Evolutionary conservation across 2,888 invertebrate species (phyloP).

Genomic region (Incurvaria masculella): DNA sequence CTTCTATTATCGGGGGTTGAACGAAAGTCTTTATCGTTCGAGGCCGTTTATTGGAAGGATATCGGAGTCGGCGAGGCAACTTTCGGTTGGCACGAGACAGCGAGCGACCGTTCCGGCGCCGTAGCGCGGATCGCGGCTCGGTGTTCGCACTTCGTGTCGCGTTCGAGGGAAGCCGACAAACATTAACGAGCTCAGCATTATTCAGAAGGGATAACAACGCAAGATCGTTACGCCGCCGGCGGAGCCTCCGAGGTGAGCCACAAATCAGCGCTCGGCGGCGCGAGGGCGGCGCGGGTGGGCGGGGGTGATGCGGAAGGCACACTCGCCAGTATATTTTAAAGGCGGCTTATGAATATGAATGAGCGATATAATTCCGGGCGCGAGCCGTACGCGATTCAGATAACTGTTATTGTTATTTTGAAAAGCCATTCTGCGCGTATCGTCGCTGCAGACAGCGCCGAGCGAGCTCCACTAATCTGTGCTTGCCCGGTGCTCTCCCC

Average conservation of each 20-base stretch:
- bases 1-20: constrained; percentile 45
- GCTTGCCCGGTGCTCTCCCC: too few species aligned
- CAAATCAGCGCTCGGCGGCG: not conserved
- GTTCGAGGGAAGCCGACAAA: not conserved
- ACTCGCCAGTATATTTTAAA: constrained; percentile 1
- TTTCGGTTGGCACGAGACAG: too few species aligned
- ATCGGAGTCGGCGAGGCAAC: too few species aligned
- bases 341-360: constrained; percentile 40
- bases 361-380: constrained; percentile 31
- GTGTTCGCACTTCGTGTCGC: not conserved
- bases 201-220: not conserved
- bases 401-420: constrained; percentile 39
- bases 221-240: not conserved
- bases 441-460: too few species aligned
- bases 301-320: not conserved
- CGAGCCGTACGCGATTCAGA: constrained; percentile 25
- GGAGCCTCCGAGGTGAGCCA: not conserved
- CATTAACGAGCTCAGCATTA: not conserved
- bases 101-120: too few species aligned
- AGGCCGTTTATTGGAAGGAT: not conserved
- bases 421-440: constrained; percentile 13
- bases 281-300: not conserved
- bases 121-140: not conserved
- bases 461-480: too few species aligned
- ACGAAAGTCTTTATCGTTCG: not conserved